phyloP scores from a whole-genome alignment of 2,113 vertebrate genomes.

The Zosterops pallidus region DNA sequence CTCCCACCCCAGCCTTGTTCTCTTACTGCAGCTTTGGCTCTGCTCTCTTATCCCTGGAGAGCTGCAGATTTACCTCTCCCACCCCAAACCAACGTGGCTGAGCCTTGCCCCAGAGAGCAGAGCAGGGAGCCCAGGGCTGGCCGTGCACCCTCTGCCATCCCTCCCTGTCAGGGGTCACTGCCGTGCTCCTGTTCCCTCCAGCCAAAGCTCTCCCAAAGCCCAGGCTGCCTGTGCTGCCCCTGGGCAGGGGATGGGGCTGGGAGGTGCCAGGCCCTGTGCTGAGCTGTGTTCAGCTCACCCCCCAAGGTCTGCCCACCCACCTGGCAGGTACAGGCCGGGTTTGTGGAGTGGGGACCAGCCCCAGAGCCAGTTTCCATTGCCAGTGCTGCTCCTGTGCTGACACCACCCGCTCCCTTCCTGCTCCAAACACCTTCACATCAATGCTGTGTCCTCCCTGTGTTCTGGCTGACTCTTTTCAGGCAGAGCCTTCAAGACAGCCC shows the following conservation, averaged over 20 bases:
- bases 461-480: background rate
- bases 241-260: background rate
- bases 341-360: background rate
- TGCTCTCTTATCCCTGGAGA: background rate
- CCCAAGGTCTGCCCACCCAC: background rate
- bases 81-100: background rate
- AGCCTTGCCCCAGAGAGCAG: background rate
- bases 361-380: background rate
- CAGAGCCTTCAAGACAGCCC: accelerated
- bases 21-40: background rate
- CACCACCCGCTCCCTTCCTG: background rate
- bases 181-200: background rate
- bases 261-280: background rate
- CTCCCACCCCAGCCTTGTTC: background rate
- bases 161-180: accelerated
- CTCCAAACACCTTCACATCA: background rate
- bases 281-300: background rate
- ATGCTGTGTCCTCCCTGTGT: accelerated
- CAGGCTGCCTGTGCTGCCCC: background rate
- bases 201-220: background rate
- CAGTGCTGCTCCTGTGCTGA: background rate
- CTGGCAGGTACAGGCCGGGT: background rate
- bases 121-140: background rate
- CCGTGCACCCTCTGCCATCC: accelerated
- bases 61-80: background rate